These are phyloP conservation scores for Diabrotica balteata DNA, from an alignment of 2,888 invertebrate species.

Conservation along the genomic window DNA sequence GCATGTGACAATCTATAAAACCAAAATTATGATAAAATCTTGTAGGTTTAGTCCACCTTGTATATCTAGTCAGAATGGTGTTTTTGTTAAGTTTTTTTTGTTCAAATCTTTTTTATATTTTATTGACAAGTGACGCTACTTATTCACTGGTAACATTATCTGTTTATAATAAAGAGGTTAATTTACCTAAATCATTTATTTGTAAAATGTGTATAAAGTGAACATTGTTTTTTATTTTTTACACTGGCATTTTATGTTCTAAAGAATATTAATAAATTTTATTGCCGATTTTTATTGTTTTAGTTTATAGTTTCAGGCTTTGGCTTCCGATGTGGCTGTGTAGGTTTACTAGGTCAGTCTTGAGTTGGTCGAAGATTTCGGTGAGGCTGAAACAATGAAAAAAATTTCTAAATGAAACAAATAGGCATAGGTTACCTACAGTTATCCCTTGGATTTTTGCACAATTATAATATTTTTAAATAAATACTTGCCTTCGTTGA, in stretches of 20 bases:
- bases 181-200: conserved; percentile 1
- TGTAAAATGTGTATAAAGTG: conserved; percentile 22
- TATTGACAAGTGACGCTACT: no score
- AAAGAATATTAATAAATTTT: conserved; percentile 10
- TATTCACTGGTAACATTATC: no score
- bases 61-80: no score
- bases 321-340: conserved; percentile 55
- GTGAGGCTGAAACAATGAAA: conserved; percentile 51
- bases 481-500: conserved; percentile 47
- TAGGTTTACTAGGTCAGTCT: conserved; percentile 54
- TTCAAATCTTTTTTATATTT: no score
- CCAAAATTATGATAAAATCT: no score
- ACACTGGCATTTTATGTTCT: conserved; percentile 8
- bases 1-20: no score
- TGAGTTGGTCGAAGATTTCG: conserved; percentile 56
- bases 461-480: no score
- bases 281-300: conserved; percentile 13
- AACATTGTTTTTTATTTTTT: conserved; percentile 15
- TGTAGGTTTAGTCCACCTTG: no score
- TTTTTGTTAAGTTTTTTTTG: no score
- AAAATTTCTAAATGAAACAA: background rate
- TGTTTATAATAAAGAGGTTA: no score
- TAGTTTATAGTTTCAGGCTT: conserved; percentile 37
- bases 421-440: no score
- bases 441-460: no score